Base-by-base conservation (phyloP, 2,113 vertebrate species). In the Scomber japonicus region DNA sequence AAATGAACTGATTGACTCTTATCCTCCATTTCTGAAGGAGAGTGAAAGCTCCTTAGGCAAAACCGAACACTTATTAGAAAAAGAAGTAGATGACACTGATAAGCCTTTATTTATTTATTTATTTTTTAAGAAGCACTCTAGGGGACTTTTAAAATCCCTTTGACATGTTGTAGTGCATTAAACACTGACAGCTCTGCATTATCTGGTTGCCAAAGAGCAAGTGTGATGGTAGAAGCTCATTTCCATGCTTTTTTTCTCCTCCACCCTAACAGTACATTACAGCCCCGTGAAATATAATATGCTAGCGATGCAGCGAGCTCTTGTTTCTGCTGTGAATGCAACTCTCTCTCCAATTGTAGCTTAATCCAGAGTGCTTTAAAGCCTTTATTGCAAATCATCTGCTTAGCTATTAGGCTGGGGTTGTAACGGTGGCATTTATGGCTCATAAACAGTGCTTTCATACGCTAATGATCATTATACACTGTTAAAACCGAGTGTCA, bases 361-460 rank as follows among this genome's bases (percentile, higher is more conserved):
- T 90, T 88, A 82, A 90, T 77, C 86, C 68, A 82, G 56, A 69
- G 79, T 71, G 80, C 83, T 86, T 85, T 82, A 82, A 86, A 81
- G 74, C 75, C 51, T 84, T 87, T 80, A 86, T 78, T 85, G 73
- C 87, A 87, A 88, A 85, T 89, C 80, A 78, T 89, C 84, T 71
- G 66, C 84, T 83, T 75, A 67, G 86, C 84, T 63, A 64, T 83
- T 78, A 69, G 81, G 60, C 76, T n/a, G 53, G 44, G 44, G 62
- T 56, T 85, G 61, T 83, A 79, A 83, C 51, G 71, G 61, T 78
- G 70, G 85, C 70, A 78, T 91, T 89, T 91, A 91, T 86, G 79
- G 83, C 74, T 84, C 81, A 85, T 85, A 89, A 90, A 89, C 81
- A 83, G 40, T 72, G 75, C 84, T 85, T 90, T 75, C 84, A 83